Evolutionary conservation across 2,797 vertebrate species (phyloP).

Genomic region (Sebastes goodei): DNA sequence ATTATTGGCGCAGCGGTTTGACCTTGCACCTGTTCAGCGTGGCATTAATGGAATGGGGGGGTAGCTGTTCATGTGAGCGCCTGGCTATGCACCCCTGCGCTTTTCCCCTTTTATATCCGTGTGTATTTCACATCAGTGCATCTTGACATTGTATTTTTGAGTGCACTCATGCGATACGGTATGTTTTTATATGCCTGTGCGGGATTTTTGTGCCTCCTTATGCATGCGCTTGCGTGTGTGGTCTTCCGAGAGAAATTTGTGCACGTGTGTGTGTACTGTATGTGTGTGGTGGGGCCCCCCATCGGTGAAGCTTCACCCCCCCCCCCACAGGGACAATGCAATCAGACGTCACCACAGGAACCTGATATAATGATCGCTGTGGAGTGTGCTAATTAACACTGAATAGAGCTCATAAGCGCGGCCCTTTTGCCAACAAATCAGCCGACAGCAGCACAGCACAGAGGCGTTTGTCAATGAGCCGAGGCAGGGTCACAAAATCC

Average conservation of each 20-base stretch:
- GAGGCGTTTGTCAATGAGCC: slow-evolving; percentile 55
- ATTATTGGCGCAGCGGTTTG: slow-evolving; percentile 69
- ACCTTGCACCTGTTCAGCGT: slow-evolving; percentile 78
- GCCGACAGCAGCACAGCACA: slow-evolving; percentile 56
- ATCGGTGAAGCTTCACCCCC: slow-evolving; percentile 69
- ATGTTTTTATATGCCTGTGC: slow-evolving; percentile 16
- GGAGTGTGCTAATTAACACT: slow-evolving; percentile 86
- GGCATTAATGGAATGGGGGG: slow-evolving; percentile 59
- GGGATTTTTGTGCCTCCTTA: not conserved
- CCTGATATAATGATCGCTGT: slow-evolving; percentile 89
- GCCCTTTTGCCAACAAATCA: slow-evolving; percentile 71
- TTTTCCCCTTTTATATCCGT: slow-evolving; percentile 21
- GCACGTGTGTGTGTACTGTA: slow-evolving; percentile 24
- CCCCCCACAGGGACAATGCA: slow-evolving; percentile 76
- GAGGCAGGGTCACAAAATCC: slow-evolving; percentile 53
- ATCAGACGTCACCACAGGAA: slow-evolving; percentile 85
- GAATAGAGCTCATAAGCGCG: slow-evolving; percentile 69
- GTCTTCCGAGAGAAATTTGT: slow-evolving; percentile 26
- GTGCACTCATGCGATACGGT: slow-evolving; percentile 4
- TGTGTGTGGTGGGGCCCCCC: slow-evolving; percentile 77
- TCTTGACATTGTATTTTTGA: slow-evolving; percentile 15
- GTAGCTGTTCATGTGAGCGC: slow-evolving; percentile 26
- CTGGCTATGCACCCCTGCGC: slow-evolving; percentile 7
- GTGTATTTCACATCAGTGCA: slow-evolving; percentile 32
- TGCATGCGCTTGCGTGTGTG: slow-evolving; percentile 21